These are phyloP conservation scores for Catharus bicknelli DNA, from an alignment of 2,113 vertebrate genomes.

Conservation along the genomic window DNA sequence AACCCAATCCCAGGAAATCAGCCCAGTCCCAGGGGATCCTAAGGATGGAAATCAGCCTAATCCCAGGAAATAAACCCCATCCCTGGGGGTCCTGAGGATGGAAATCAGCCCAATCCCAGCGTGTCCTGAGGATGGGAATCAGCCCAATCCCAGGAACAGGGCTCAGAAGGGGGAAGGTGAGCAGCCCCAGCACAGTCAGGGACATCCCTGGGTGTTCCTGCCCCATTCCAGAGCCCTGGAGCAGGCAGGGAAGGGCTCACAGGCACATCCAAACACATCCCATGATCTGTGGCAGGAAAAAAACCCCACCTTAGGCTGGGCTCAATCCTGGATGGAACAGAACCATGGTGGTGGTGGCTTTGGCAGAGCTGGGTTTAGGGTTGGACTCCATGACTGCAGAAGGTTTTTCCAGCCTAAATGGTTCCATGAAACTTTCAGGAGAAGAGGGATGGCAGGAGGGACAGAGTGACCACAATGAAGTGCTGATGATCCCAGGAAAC, in stretches of 20 bases:
- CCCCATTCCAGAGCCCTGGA: neutral
- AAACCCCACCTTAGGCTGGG: neutral
- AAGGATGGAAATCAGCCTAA: too few species aligned
- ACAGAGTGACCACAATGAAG: fast-evolving
- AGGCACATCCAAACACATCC: fast-evolving
- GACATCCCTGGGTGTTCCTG: neutral
- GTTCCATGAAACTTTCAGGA: fast-evolving
- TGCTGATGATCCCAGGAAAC: neutral
- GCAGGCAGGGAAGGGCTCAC: neutral
- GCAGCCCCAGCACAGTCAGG: neutral
- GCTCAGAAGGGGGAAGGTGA: neutral
- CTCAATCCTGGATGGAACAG: fast-evolving
- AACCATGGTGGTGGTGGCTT: fast-evolving
- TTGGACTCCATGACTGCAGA: fast-evolving
- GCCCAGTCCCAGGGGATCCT: too few species aligned
- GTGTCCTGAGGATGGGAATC: fast-evolving
- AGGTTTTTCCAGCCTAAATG: neutral
- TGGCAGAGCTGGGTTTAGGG: neutral
- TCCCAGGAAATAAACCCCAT: too few species aligned
- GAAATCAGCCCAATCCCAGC: neutral
- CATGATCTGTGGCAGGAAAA: fast-evolving
- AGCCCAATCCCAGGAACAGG: neutral
- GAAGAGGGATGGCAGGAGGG: neutral
- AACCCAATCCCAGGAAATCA: too few species aligned
- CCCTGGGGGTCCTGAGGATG: too few species aligned